phyloP scores from a whole-genome alignment of 1,140 invertebrate genomes.

The Gyrodactylus salaris region DNA sequence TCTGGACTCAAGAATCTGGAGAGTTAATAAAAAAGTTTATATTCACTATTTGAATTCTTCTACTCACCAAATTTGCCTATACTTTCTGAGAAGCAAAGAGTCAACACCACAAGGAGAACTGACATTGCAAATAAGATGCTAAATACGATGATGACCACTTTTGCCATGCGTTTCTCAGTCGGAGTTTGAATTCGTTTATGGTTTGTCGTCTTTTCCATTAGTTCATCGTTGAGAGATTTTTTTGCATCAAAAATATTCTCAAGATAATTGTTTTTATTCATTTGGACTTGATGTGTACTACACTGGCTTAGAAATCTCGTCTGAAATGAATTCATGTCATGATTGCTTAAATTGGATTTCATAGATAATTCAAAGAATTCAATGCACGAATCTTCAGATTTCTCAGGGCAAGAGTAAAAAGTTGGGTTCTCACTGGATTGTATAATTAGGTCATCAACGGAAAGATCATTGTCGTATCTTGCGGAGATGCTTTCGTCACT shows the following conservation, averaged over 20 bases:
- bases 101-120: neutral
- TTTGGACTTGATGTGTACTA: too few relatives aligned
- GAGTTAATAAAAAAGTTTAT: neutral
- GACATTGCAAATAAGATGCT: neutral
- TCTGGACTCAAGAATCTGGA: neutral
- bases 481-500: neutral
- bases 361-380: neutral
- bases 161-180: neutral
- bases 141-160: neutral
- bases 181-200: neutral
- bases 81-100: neutral
- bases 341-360: too few relatives aligned
- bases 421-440: neutral
- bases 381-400: neutral
- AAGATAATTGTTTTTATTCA: neutral
- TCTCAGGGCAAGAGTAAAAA: neutral
- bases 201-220: neutral
- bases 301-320: too few relatives aligned
- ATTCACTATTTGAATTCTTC: neutral
- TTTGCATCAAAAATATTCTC: neutral
- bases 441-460: neutral
- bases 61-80: neutral
- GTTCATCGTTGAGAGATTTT: neutral
- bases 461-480: neutral
- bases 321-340: too few relatives aligned